phyloP scores from a whole-genome alignment of 1,140 invertebrate genomes.

The Aphis craccivora region DNA sequence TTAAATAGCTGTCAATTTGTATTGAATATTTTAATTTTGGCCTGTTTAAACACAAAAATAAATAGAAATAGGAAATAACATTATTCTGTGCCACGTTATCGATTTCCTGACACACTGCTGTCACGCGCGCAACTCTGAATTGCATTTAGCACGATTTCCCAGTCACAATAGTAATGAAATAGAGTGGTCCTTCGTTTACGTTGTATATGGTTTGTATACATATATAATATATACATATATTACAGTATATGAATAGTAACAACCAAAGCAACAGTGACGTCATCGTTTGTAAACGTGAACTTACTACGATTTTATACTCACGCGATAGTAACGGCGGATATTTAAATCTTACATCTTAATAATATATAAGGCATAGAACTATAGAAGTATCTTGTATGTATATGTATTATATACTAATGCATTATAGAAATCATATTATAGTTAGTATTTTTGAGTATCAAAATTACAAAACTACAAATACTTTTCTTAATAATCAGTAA shows the following conservation, averaged over 20 bases:
- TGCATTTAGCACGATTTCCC: constrained; percentile 48
- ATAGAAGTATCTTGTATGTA: too few relatives aligned
- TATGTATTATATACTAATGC: too few relatives aligned
- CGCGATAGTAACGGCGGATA: background rate
- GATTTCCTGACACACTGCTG: constrained; percentile 31
- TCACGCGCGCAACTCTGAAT: constrained; percentile 46
- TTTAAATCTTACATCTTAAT: background rate
- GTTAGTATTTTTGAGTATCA: too few relatives aligned
- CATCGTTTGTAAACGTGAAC: background rate
- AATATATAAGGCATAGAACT: background rate
- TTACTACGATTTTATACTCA: constrained; percentile 6
- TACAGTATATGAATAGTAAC: background rate
- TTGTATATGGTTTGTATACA: background rate
- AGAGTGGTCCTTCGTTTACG: background rate
- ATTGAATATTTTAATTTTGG: background rate
- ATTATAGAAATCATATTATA: too few relatives aligned
- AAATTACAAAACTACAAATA: too few relatives aligned
- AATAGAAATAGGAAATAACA: background rate
- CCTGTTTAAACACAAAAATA: background rate
- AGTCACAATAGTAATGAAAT: constrained; percentile 37
- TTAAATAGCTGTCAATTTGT: background rate
- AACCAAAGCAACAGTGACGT: constrained; percentile 35
- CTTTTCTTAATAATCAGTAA: too few relatives aligned
- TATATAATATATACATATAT: background rate
- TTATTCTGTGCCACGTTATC: constrained; percentile 15